Evolutionary conservation across 2,113 vertebrate genomes (phyloP).

Genomic region (Penelope pileata): DNA sequence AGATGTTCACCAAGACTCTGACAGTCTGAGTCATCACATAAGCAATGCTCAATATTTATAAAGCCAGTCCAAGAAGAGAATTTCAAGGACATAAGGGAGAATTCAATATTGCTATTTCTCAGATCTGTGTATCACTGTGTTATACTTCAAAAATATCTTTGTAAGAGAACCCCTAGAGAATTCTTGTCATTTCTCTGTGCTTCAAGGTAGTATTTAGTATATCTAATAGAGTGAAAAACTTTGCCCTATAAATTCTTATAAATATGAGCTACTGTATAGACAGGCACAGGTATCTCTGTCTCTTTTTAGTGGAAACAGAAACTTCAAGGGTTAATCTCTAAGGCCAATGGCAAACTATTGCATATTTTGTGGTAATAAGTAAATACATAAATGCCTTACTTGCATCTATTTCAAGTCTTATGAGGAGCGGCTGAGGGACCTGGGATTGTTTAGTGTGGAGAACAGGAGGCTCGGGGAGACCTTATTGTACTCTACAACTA

Average conservation of each 20-base stretch:
- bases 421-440: too few relatives aligned
- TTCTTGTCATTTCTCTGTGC: neutral
- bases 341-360: neutral
- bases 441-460: too few relatives aligned
- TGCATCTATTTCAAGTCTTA: neutral
- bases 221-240: neutral
- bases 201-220: neutral
- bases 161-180: neutral
- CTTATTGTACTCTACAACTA: too few relatives aligned
- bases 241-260: neutral
- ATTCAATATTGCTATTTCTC: neutral
- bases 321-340: neutral
- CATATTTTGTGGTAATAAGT: neutral
- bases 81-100: slow-evolving; percentile 1
- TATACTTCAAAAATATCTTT: neutral
- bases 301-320: neutral
- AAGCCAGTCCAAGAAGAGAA: neutral
- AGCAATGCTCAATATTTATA: slow-evolving; percentile 27
- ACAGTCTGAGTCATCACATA: slow-evolving; percentile 30
- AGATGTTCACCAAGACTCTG: slow-evolving; percentile 32
- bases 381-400: neutral
- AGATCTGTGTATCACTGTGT: neutral
- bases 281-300: neutral
- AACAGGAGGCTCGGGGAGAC: too few relatives aligned
- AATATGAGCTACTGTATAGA: neutral